Evolutionary conservation across 2,113 vertebrate genomes (phyloP), one percentile per base, ranked within the genome.

Genomic region (Tachycineta bicolor): DNA sequence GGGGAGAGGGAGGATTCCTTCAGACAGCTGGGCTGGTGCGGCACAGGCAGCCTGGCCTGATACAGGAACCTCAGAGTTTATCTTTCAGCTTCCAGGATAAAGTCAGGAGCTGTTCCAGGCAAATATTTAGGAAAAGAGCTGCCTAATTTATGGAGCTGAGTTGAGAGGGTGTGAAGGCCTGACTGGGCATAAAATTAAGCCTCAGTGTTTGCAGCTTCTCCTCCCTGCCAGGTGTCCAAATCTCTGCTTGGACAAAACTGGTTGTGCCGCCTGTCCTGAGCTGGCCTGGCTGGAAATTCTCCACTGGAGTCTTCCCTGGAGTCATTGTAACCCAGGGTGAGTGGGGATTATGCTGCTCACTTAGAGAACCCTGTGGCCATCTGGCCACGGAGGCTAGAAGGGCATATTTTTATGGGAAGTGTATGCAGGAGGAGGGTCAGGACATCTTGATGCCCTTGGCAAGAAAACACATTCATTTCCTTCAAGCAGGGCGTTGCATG

Each of bases 111-210:
- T n/a, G n/a, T 46, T 86, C 80, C 62, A 76, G 64, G 88, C 50
- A 82, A 78, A 47, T 71, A 85, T 88, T 90, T 81, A 70, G 79
- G 83, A 39, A 74, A 88, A 87, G 17, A 15, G 23, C 65, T 77
- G 29, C 24, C 56, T 68, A 4, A 53, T 76, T 34, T 33, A 68
- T 14, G 14, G 56, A 94, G 47, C 44, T 65, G 63, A 73, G 24
- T 34, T 34, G 49, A 75, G 43, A 76, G 53, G 39, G 34, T 26
- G 21, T 79, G 85, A 92, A 83, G 44, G 22, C 37, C 58, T 90
- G 79, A 63, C 83, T 70, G 39, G 79, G 52, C 17, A 69, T 65
- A 75, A 85, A 75, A 67, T 63, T 33, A 83, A 60, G 11, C 29
- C 12, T 39, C 5, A 4, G 4, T 29, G 6, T 58, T 46, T 90